Conservation (phyloP, 30 jellyfish, hydroid and myxozoan genomes). For the Aurelia coerulea region DNA sequence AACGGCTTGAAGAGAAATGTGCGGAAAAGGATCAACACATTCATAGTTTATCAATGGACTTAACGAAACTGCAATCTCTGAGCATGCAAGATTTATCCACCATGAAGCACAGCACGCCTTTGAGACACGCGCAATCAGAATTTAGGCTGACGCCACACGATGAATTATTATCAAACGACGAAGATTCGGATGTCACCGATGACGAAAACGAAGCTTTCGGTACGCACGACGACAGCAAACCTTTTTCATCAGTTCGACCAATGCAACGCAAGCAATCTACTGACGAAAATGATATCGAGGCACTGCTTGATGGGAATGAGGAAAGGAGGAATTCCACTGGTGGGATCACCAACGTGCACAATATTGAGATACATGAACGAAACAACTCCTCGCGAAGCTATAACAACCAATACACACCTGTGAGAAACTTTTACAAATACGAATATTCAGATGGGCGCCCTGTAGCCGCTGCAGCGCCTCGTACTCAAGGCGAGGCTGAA, state of each 20-base stretch:
- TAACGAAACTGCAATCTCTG: constrained; percentile 69
- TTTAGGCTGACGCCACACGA: constrained; percentile 51
- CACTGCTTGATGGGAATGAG: background rate
- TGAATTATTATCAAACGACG: constrained; percentile 26
- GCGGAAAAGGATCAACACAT: constrained; percentile 79
- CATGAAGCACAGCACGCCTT: constrained; percentile 86
- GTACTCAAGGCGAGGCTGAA: constrained; percentile 69
- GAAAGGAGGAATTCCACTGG: background rate
- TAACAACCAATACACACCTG: constrained; percentile 71
- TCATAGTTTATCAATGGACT: constrained; percentile 68
- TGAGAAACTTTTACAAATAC: constrained; percentile 65
- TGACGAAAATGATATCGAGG: constrained; percentile 46
- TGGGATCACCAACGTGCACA: constrained; percentile 29
- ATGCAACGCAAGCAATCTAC: constrained; percentile 62
- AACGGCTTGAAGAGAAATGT: constrained; percentile 74
- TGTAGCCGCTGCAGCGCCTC: constrained; percentile 62
- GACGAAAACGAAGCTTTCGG: constrained; percentile 47
- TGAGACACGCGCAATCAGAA: constrained; percentile 81
- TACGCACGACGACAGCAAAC: constrained; percentile 44
- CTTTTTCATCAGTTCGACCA: constrained; percentile 83
- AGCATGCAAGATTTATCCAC: constrained; percentile 83
- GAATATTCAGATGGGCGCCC: constrained; percentile 78
- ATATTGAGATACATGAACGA: constrained; percentile 46
- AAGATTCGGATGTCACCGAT: constrained; percentile 53
- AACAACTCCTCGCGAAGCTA: constrained; percentile 59